Evolutionary conservation across 2,113 vertebrate genomes (phyloP).

Genomic region (Vicugna pacos): DNA sequence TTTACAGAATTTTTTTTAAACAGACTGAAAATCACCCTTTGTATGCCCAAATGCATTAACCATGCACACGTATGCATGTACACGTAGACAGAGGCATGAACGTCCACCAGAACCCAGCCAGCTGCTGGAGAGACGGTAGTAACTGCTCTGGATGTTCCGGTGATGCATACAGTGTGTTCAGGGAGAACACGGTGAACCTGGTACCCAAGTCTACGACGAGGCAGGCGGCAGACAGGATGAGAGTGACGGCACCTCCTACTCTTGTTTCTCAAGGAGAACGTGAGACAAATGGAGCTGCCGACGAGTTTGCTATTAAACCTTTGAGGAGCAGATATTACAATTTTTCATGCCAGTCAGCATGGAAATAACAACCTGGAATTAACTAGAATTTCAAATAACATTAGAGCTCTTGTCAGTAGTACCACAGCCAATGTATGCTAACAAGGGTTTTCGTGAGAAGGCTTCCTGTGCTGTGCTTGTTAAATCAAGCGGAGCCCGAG

Average conservation of each 20-base stretch:
- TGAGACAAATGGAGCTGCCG: background rate
- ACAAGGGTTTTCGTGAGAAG: background rate
- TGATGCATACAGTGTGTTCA: background rate
- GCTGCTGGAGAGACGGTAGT: background rate
- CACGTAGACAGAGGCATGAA: rapidly evolving
- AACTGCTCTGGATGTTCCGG: background rate
- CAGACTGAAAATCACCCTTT: background rate
- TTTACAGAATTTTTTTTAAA: background rate
- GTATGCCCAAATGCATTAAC: background rate
- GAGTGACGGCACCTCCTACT: background rate
- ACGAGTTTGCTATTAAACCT: background rate
- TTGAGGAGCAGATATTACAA: background rate
- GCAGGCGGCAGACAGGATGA: background rate
- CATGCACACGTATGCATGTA: rapidly evolving
- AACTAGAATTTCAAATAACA: slow-evolving; percentile 42
- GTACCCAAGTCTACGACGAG: background rate
- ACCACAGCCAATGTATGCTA: background rate
- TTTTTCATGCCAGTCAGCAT: background rate
- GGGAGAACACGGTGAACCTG: background rate
- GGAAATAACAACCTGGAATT: slow-evolving; percentile 42
- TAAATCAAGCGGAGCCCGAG: background rate
- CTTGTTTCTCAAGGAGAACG: background rate
- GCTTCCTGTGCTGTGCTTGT: background rate
- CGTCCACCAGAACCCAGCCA: background rate
- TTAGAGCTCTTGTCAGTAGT: background rate